These are phyloP conservation scores for Harmothoe impar DNA, from an alignment of 2,888 invertebrate genomes.

Conservation along the genomic window DNA sequence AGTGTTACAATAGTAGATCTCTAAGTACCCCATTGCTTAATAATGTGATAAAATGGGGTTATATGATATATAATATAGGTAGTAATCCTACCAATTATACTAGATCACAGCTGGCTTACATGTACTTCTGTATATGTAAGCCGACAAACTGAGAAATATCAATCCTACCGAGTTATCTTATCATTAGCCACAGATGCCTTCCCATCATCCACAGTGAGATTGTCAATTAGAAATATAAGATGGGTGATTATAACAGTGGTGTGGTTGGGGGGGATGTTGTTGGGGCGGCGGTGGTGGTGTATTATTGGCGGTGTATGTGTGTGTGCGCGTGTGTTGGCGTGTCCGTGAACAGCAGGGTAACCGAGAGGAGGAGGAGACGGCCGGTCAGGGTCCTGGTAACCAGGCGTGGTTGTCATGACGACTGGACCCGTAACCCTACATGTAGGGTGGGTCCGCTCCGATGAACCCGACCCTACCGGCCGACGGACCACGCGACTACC, in stretches of 20 bases:
- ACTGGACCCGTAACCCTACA: constrained; percentile 18
- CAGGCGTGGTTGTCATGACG: not conserved
- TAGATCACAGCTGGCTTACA: not conserved
- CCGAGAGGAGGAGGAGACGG: not conserved
- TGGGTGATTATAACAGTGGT: no score
- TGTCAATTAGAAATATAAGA: not conserved
- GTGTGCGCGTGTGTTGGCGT: not conserved
- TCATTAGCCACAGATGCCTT: not conserved
- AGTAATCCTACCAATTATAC: not conserved
- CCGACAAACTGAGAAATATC: not conserved
- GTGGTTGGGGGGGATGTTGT: not conserved
- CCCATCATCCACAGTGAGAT: constrained; percentile 19
- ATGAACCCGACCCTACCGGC: not conserved
- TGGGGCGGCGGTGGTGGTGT: not conserved
- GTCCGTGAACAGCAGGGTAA: constrained; percentile 28
- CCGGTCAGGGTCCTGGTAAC: not conserved
- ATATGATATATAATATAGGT: not conserved
- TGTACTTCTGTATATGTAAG: no score
- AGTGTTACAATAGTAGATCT: no score
- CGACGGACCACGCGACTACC: not conserved
- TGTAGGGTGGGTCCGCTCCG: constrained; percentile 3
- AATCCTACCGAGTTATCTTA: no score
- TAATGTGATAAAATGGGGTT: no score
- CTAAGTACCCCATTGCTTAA: no score
- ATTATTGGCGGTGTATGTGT: not conserved